Evolutionary conservation across 64 coral and sea anemone species (phyloP).

Genomic region (Montipora foliosa): DNA sequence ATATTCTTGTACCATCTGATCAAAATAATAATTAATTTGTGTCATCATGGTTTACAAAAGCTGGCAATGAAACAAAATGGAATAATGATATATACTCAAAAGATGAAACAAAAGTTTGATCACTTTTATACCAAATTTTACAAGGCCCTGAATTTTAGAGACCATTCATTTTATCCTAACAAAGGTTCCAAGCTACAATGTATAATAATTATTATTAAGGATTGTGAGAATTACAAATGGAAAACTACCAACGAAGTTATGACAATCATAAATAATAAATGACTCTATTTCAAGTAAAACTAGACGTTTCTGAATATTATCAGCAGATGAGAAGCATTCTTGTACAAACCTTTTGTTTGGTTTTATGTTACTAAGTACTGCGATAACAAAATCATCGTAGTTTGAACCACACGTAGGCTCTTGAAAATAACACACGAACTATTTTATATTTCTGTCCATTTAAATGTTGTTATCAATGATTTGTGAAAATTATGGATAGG

Average conservation of each 20-base stretch:
- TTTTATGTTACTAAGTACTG: not conserved
- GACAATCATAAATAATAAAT: conserved; percentile 57
- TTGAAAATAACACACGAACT: not conserved
- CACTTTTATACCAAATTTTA: too few relatives aligned
- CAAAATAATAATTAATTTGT: too few relatives aligned
- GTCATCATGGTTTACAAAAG: too few relatives aligned
- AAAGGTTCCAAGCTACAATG: too few relatives aligned
- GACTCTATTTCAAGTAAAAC: not conserved
- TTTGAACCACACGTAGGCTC: not conserved
- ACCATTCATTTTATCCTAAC: too few relatives aligned
- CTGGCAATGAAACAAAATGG: too few relatives aligned
- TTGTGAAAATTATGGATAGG: not conserved
- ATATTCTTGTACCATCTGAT: too few relatives aligned
- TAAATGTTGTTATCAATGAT: not conserved
- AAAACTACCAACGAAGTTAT: conserved; percentile 1
- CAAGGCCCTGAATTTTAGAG: too few relatives aligned
- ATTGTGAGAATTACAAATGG: not conserved
- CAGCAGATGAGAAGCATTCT: not conserved
- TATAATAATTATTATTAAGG: not conserved
- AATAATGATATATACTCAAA: too few relatives aligned
- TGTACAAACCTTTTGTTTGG: not conserved
- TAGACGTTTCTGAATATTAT: not conserved
- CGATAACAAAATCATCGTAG: not conserved
- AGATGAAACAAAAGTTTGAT: too few relatives aligned
- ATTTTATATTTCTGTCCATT: conserved; percentile 1